Percentiles rank a stretch among this genome's conserved stretches.
These are phyloP conservation scores for Holacanthella duospinosa DNA, from an alignment of 2,888 invertebrate species.

Conservation along the genomic window DNA sequence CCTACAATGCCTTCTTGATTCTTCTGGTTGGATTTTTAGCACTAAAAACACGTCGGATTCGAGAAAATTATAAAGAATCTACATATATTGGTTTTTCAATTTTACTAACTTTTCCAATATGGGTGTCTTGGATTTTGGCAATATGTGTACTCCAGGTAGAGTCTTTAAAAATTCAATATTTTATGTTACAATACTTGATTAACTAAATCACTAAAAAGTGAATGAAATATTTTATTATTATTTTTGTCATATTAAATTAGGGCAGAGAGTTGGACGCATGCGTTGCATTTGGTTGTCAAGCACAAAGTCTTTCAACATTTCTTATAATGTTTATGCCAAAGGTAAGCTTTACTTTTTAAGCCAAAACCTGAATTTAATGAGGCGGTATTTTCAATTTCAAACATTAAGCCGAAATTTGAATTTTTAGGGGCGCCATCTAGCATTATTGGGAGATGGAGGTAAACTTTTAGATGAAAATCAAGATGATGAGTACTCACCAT, in stretches of 20 bases:
- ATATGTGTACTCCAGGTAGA: conserved; percentile 46
- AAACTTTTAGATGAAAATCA: conserved; percentile 54
- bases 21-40: conserved; percentile 74
- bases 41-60: conserved; percentile 67
- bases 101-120: conserved; percentile 74
- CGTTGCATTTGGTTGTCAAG: conserved; percentile 76
- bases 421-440: conserved; percentile 71
- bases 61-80: conserved; percentile 87
- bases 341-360: too few relatives aligned
- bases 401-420: too few relatives aligned
- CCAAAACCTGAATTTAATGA: too few relatives aligned
- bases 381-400: too few relatives aligned
- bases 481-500: conserved; percentile 70
- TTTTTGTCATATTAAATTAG: conserved; percentile 39
- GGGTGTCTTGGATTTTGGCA: conserved; percentile 73
- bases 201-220: too few relatives aligned
- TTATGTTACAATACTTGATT: not conserved
- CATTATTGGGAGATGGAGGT: conserved; percentile 82
- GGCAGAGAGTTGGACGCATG: conserved; percentile 76
- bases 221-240: not conserved
- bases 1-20: conserved; percentile 73
- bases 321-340: conserved; percentile 73
- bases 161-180: too few relatives aligned
- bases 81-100: conserved; percentile 82
- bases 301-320: conserved; percentile 74